A percentile compares a stretch with the other conserved stretches of the same genome.
Evolutionary conservation across 1,140 invertebrate species (phyloP).

Genomic region (Heliothis virescens): DNA sequence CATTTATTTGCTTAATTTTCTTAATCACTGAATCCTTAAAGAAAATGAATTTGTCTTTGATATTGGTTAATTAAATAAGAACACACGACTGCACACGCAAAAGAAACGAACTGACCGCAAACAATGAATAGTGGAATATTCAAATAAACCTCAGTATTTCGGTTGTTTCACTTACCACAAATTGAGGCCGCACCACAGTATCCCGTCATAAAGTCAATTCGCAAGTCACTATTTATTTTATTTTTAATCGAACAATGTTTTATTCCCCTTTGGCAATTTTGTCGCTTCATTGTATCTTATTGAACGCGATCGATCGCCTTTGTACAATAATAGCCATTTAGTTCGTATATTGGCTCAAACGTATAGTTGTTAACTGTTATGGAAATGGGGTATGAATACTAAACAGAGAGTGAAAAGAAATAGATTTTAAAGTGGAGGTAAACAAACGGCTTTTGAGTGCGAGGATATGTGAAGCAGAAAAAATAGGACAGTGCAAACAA

Average conservation of each 20-base stretch:
- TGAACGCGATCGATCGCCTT: slow-evolving; percentile 36
- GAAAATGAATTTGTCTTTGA: too few relatives aligned
- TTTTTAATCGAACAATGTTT: slow-evolving; percentile 34
- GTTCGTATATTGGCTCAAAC: slow-evolving; percentile 29
- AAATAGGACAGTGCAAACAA: too few relatives aligned
- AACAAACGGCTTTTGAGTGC: background rate
- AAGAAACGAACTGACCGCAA: slow-evolving; percentile 11
- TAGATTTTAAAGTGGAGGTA: background rate
- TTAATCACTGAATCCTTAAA: too few relatives aligned
- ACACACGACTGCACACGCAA: background rate
- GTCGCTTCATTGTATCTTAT: slow-evolving; percentile 19
- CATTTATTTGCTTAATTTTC: too few relatives aligned
- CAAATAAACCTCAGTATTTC: slow-evolving; percentile 23
- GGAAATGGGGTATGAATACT: slow-evolving; percentile 13
- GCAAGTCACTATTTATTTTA: slow-evolving; percentile 20
- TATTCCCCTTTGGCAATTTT: slow-evolving; percentile 38
- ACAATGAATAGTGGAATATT: slow-evolving; percentile 17
- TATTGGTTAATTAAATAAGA: background rate
- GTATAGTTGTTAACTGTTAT: slow-evolving; percentile 25
- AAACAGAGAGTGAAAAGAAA: background rate
- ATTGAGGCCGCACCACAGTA: slow-evolving; percentile 11
- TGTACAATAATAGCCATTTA: slow-evolving; percentile 44
- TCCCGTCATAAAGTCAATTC: background rate
- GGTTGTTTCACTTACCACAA: slow-evolving; percentile 28
- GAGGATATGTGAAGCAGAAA: slow-evolving; percentile 1